These are phyloP conservation scores for Pseudorectes ferrugineus DNA, from an alignment of 2,113 vertebrate species.

Conservation along the genomic window DNA sequence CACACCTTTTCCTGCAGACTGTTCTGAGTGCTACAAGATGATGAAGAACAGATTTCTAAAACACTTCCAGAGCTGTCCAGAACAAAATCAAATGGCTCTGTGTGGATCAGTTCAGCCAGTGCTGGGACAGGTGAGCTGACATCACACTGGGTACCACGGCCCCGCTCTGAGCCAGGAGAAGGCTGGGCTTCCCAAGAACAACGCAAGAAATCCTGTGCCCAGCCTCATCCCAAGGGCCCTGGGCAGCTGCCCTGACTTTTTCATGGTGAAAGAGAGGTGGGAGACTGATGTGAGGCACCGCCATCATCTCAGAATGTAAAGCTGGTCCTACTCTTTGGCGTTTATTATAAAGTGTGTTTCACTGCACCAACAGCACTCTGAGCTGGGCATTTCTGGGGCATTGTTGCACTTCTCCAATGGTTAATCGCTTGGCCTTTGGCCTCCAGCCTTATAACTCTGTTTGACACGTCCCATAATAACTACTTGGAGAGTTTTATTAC, in stretches of 20 bases:
- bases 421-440: slow-evolving; percentile 40
- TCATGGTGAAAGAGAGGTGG: too few species aligned
- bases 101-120: background rate
- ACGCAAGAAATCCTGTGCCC: rapidly evolving
- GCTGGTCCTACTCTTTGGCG: background rate
- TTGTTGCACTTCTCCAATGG: background rate
- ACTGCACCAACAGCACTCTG: background rate
- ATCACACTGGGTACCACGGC: rapidly evolving
- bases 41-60: background rate
- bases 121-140: rapidly evolving
- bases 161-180: rapidly evolving
- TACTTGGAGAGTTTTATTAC: slow-evolving; percentile 35
- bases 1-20: background rate
- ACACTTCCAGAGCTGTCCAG: background rate
- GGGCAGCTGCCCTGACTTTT: background rate
- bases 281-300: background rate
- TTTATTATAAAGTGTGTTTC: slow-evolving; percentile 16
- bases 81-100: rapidly evolving
- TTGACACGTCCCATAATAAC: slow-evolving; percentile 12
- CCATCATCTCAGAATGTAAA: background rate
- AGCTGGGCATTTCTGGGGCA: slow-evolving; percentile 21
- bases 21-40: background rate
- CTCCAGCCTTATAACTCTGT: slow-evolving; percentile 20
- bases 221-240: background rate
- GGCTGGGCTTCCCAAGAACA: background rate